phyloP scores from a whole-genome alignment of 2,797 vertebrate species.

The Syncerus caffer region DNA sequence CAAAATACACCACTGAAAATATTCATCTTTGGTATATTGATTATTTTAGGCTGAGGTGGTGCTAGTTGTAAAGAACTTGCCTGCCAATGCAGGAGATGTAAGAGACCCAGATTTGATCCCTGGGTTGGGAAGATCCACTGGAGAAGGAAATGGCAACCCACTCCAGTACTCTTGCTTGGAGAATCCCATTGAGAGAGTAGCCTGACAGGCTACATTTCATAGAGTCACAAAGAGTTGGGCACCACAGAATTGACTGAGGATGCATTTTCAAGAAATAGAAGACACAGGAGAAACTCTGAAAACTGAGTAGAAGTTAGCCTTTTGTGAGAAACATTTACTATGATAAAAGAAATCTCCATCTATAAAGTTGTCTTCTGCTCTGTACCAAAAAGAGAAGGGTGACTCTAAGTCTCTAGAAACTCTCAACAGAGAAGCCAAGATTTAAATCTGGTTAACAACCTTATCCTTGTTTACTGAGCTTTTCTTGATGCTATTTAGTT shows the following conservation, averaged over 20 bases:
- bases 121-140: neutral
- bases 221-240: neutral
- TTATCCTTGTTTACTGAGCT: neutral
- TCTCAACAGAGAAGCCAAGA: neutral
- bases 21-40: neutral
- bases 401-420: neutral
- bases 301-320: neutral
- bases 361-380: neutral
- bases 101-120: neutral
- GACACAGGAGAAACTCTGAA: neutral
- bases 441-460: neutral
- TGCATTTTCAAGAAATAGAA: neutral
- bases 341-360: neutral
- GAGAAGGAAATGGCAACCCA: neutral
- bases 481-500: neutral
- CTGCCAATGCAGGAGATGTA: neutral
- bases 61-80: neutral
- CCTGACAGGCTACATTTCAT: neutral
- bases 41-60: neutral
- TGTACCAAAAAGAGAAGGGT: neutral
- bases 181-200: neutral
- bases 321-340: neutral
- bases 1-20: neutral
- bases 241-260: neutral
- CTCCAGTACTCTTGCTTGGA: neutral